Evolutionary conservation across 2,888 invertebrate species (phyloP).

Genomic region (Trichogramma evanescens): DNA sequence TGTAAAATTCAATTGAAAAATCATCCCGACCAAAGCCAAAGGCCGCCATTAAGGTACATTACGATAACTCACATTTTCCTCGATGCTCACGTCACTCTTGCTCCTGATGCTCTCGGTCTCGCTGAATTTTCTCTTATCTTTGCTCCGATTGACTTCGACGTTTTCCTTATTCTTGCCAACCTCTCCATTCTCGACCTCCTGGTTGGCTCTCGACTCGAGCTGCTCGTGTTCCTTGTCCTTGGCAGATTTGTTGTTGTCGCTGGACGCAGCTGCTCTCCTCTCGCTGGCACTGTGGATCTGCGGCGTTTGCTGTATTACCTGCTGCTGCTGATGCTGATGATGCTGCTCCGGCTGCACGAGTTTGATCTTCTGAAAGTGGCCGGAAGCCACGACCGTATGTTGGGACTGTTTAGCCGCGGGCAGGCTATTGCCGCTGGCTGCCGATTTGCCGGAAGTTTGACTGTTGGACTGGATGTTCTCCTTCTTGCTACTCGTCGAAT

Average conservation of each 20-base stretch:
- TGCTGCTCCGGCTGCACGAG: conserved; percentile 35
- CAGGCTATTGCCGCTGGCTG: neutral
- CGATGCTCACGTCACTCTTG: conserved; percentile 35
- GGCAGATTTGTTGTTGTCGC: conserved; percentile 24
- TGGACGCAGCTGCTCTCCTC: conserved; percentile 11
- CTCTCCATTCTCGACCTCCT: conserved; percentile 37
- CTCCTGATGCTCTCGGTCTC: conserved; percentile 42
- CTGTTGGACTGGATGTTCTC: conserved; percentile 43
- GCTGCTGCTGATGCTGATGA: conserved; percentile 30
- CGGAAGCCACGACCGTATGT: conserved; percentile 25
- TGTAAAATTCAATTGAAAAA: conserved; percentile 16
- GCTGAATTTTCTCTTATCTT: conserved; percentile 34
- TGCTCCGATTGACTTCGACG: conserved; percentile 35
- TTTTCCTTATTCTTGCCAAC: conserved; percentile 41
- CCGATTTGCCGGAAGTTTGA: conserved; percentile 42
- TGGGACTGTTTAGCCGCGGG: neutral
- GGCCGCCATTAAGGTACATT: too few species aligned
- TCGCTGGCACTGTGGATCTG: conserved; percentile 1
- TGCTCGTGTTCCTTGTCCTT: conserved; percentile 23
- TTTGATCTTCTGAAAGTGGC: conserved; percentile 43
- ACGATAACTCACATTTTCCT: conserved; percentile 15
- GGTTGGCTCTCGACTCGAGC: conserved; percentile 30
- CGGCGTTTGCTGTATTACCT: conserved; percentile 8
- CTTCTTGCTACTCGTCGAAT: conserved; percentile 35
- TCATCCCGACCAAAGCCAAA: neutral